phyloP scores from a whole-genome alignment of 2,797 vertebrate species.

The Carapus acus region DNA sequence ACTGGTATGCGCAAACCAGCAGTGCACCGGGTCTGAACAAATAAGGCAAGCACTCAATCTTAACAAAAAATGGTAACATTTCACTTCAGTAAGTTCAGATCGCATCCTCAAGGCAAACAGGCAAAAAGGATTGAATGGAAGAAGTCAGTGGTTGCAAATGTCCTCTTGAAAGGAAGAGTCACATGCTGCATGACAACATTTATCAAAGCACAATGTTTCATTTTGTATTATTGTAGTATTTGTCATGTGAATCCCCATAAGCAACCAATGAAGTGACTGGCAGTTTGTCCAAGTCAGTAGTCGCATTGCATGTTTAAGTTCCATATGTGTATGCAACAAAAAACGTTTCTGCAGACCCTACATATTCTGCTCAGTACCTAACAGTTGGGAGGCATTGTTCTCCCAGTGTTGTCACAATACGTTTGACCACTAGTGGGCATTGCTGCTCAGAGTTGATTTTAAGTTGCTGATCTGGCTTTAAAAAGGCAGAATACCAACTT shows the following conservation, averaged over 20 bases:
- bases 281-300: no score
- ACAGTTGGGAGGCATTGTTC: neutral
- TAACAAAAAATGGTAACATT: neutral
- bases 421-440: slow-evolving; percentile 28
- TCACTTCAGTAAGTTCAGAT: neutral
- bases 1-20: no score
- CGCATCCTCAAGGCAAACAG: neutral
- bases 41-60: neutral
- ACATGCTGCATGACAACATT: neutral
- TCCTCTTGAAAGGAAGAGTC: neutral
- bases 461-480: no score
- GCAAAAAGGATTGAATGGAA: neutral
- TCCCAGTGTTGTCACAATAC: neutral
- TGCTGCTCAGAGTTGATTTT: neutral
- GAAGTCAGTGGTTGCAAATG: neutral
- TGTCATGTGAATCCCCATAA: no score
- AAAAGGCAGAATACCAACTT: no score
- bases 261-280: no score
- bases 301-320: no score
- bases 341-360: no score
- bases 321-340: no score
- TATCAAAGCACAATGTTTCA: no score
- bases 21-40: neutral
- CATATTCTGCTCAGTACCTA: no score
- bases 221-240: no score